Base-by-base conservation (phyloP, 2,888 invertebrate species). In the Leptogaster cylindrica region DNA sequence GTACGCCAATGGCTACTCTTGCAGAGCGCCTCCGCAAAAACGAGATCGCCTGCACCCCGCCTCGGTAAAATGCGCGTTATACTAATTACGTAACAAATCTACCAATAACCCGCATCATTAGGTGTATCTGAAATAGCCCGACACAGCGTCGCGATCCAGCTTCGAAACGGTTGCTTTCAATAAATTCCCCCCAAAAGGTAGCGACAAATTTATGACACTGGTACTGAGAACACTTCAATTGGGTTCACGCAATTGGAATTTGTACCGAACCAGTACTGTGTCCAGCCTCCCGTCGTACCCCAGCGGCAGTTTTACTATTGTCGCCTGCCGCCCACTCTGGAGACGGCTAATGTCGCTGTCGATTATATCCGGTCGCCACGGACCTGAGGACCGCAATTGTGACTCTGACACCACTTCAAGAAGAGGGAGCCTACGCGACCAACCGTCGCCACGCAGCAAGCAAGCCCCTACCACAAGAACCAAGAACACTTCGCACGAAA, bases 371-470 rank as follows among this genome's bases (percentile, higher is more conserved):
- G 39, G 44, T 61, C n/a, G n/a, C n/a, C n/a, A 61, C 41, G 61
- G 41, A 27, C 44, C 23, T 23, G 44, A 44, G 61, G 44, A 61
- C 44, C 28, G 61, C 44, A 61, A 61, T 61, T 61, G 61, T 44
- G 44, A 10, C 14, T 23, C 6, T 58, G 39, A 58, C 36, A 41
- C 41, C 44, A 25, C 25, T 25, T 23, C 8, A 44, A 6, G 25
- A 41, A 14, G n/a, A 14, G n/a, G n/a, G n/a, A n/a, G n/a, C 61
- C 61, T 25, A 61, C 61, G 61, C 61, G 27, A 27, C 20, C 27
- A 10, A 2, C 16, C 14, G 14, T 23, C 12, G 41, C 41, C 58
- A 41, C 39, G 41, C 25, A 41, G 1, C n/a, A n/a, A 12, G 23
- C n/a, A 41, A 7, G 25, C 41, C 14, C 25, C 58, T 25, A 12